phyloP scores from a whole-genome alignment of 2,797 vertebrate species.

The Vespertilio murinus region DNA sequence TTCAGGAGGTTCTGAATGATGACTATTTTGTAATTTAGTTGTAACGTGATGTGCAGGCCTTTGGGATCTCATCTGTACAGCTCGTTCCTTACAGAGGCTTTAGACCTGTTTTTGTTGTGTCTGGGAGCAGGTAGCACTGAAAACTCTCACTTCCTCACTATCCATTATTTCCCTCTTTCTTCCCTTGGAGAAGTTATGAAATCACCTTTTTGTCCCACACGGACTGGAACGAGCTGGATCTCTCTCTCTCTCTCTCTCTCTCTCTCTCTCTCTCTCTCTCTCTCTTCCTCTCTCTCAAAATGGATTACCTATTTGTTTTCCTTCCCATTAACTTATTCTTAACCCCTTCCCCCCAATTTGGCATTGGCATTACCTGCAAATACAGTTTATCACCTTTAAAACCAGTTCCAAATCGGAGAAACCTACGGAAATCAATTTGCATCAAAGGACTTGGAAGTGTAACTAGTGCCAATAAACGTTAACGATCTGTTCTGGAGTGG shows the following conservation, averaged over 20 bases:
- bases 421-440: not conserved
- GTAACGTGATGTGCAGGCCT: not conserved
- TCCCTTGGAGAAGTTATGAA: not conserved
- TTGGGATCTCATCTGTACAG: not conserved
- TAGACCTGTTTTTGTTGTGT: not conserved
- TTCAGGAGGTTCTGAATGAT: not conserved
- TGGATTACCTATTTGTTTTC: not conserved
- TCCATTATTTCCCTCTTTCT: not conserved
- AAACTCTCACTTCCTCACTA: not conserved
- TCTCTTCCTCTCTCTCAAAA: not conserved
- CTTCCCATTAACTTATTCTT: not conserved
- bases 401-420: not conserved
- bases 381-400: not conserved
- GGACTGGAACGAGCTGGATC: not conserved
- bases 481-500: not conserved
- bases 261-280: too few relatives aligned
- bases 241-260: not conserved
- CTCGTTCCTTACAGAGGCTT: not conserved
- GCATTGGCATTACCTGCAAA: not conserved
- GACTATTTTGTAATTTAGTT: not conserved
- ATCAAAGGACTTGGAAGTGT: not conserved
- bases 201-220: not conserved
- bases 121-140: not conserved
- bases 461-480: not conserved
- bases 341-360: not conserved